Evolutionary conservation across 2,888 invertebrate species (phyloP).

Genomic region (Agrypnus murinus): DNA sequence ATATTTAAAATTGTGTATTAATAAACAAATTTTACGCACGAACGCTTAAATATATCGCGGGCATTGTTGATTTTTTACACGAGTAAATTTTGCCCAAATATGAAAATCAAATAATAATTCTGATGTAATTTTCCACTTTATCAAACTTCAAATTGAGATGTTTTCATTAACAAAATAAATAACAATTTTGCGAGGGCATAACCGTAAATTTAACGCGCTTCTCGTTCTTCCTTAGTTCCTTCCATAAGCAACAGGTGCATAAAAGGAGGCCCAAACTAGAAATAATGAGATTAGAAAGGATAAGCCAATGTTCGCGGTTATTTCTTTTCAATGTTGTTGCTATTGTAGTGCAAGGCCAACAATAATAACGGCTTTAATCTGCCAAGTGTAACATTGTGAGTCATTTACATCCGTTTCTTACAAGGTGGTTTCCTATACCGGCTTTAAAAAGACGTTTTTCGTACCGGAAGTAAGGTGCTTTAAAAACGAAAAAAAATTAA

Average conservation of each 20-base stretch:
- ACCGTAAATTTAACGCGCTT: not conserved
- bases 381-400: conserved; percentile 32
- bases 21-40: not conserved
- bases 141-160: not conserved
- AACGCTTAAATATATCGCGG: not conserved
- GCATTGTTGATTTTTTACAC: not conserved
- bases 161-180: not conserved
- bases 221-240: not conserved
- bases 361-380: conserved; percentile 33
- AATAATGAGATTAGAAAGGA: conserved; percentile 20
- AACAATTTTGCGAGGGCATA: too few relatives aligned
- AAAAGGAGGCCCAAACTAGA: conserved; percentile 6
- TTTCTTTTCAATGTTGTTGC: not conserved
- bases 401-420: conserved; percentile 25
- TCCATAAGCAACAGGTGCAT: conserved; percentile 23
- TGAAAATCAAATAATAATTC: not conserved
- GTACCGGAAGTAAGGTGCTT: conserved; percentile 26
- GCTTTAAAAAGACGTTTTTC: conserved; percentile 15
- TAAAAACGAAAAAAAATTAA: not conserved
- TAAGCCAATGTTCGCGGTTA: conserved; percentile 14
- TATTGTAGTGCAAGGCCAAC: not conserved
- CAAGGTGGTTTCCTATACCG: conserved; percentile 12
- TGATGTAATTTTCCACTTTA: not conserved
- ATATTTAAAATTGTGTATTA: too few relatives aligned
- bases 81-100: not conserved